Conservation (phyloP, 1,140 invertebrate genomes). For the Lucilia sericata region DNA sequence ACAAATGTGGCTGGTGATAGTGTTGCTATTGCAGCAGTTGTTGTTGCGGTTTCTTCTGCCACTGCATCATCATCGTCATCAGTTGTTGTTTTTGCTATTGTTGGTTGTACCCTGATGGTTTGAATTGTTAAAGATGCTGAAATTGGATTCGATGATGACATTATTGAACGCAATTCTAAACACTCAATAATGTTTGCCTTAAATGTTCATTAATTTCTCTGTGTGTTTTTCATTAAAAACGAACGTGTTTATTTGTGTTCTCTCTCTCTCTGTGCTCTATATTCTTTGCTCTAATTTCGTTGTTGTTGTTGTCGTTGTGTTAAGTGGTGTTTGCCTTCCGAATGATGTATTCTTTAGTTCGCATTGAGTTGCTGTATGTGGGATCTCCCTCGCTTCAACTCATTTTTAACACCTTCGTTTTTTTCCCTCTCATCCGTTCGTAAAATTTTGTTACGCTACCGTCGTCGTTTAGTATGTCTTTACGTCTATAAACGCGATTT, state of each 20-base stretch:
- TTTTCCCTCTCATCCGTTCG: background rate
- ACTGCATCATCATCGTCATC: background rate
- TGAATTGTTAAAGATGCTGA: conserved; percentile 18
- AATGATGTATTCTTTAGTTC: background rate
- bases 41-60: background rate
- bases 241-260: background rate
- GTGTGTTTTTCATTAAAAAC: conserved; percentile 4
- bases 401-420: background rate
- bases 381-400: background rate
- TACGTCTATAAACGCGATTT: conserved; percentile 20
- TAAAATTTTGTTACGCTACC: background rate
- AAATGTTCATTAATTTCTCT: background rate
- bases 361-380: too few relatives aligned
- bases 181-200: background rate
- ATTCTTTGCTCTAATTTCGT: too few relatives aligned
- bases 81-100: background rate
- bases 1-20: background rate
- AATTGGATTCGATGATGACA: conserved; percentile 16
- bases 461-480: background rate
- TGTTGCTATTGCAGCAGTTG: background rate
- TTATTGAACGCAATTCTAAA: background rate
- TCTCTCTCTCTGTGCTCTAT: background rate
- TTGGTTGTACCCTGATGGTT: conserved; percentile 13
- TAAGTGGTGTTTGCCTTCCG: background rate
- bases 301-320: background rate